Base-by-base conservation (phyloP, 2,113 vertebrate genomes). In the Chinchilla lanigera region DNA sequence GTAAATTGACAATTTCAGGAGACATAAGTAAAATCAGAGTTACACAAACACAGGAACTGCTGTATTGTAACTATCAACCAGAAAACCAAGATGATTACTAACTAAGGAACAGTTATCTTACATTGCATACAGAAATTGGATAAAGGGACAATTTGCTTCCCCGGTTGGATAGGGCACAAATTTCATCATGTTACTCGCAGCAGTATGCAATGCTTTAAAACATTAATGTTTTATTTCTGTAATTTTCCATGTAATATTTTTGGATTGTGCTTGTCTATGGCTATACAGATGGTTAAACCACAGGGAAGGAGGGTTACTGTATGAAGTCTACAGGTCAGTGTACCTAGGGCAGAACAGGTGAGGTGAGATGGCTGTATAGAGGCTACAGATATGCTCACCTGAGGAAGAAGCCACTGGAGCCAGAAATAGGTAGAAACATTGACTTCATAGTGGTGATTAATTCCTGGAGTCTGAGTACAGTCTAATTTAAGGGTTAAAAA, bases 391-490 rank as follows among this genome's bases (percentile, higher is more conserved):
- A 14, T 41, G 33, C 33, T 71, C 1, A 9, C 24, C n/a, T 58
- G 61, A 71, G 35, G 84, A 69, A 33, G 47, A 85, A 65, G 50
- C 22, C 7, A 1, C 38, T 4, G 50, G 26, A 73, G 24, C 44
- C 63, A 50, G 58, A 7, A n/a, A 67, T 3, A 69, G 60, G n/a
- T 28, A 13, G 38, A 26, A 80, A 82, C 17, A 63, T 26, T 20
- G 11, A 7, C 9, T 2, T 4, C 1, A 5, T 7, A 13, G 11
- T 5, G 58, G 17, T 33, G 56, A 73, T 26, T 35, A 78, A 56
- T 0, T 20, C 0, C n/a, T 1, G 2, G 30, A 69, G 7, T 14
- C 52, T 71, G 17, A 86, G 16, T 5, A 13, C 19, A 3, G 30
- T 54, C n/a, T 47, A 41, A 61, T 16, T 24, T 82, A 10, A 13